Evolutionary conservation across 2,113 vertebrate genomes (phyloP).

Genomic region (Tragulus kanchil): DNA sequence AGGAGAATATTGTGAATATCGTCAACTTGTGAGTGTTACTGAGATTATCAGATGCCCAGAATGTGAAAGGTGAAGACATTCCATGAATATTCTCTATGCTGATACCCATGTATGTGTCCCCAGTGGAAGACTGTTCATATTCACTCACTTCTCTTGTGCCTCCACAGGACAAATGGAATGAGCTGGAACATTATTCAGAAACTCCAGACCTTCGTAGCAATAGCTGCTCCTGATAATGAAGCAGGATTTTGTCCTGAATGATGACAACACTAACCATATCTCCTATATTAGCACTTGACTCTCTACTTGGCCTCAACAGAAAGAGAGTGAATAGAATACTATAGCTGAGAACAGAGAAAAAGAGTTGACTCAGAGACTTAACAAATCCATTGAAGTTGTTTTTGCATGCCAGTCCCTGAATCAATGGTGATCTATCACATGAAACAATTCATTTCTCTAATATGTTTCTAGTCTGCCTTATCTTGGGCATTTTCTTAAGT

Average conservation of each 20-base stretch:
- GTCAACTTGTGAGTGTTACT: neutral
- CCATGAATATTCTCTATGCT: constrained; percentile 48
- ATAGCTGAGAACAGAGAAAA: neutral
- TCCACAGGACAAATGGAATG: constrained; percentile 65
- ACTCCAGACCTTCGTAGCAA: constrained; percentile 53
- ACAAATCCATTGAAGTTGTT: constrained; percentile 20
- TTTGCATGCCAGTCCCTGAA: constrained; percentile 40
- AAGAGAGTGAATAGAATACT: neutral
- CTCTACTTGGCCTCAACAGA: neutral
- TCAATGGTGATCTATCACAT: neutral
- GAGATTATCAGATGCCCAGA: constrained; percentile 28
- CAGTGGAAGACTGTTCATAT: constrained; percentile 32
- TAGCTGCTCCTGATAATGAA: constrained; percentile 68
- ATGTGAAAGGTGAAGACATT: constrained; percentile 58
- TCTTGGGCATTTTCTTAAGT: neutral
- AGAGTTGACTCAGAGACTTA: neutral
- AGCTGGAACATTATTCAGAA: constrained; percentile 65
- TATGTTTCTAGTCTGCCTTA: neutral
- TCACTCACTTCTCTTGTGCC: constrained; percentile 41
- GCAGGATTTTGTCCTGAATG: constrained; percentile 61
- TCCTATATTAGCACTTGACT: constrained; percentile 46
- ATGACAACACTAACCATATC: constrained; percentile 50
- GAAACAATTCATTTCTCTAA: neutral
- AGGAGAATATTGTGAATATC: no score
- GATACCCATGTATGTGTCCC: neutral